phyloP scores from a whole-genome alignment of 1,140 invertebrate genomes.

The Drosophila murphyi region DNA sequence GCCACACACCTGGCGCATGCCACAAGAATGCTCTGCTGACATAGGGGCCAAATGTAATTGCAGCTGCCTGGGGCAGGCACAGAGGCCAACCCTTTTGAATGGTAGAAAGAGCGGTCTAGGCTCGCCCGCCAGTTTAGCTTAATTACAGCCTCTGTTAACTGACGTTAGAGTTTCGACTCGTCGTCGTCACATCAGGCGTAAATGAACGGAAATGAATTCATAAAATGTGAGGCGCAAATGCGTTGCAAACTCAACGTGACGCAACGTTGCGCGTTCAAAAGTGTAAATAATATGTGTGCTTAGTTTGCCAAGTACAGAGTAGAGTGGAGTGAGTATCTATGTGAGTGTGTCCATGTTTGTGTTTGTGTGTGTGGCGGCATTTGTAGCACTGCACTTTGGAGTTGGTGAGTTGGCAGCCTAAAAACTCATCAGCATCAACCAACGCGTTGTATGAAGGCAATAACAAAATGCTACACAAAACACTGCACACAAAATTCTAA shows the following conservation, averaged over 20 bases:
- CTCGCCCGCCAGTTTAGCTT: conserved; percentile 71
- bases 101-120: conserved; percentile 23
- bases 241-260: conserved; percentile 65
- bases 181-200: conserved; percentile 72
- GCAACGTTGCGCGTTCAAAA: conserved; percentile 80
- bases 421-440: conserved; percentile 38
- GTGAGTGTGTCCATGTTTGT: neutral
- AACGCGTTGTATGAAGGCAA: conserved; percentile 59
- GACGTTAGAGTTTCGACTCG: conserved; percentile 17
- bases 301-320: conserved; percentile 52
- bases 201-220: conserved; percentile 82
- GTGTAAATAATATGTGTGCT: conserved; percentile 77
- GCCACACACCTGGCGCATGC: conserved; percentile 10
- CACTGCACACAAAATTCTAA: conserved; percentile 12
- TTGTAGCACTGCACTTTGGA: conserved; percentile 22
- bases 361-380: conserved; percentile 25
- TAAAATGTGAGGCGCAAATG: conserved; percentile 72
- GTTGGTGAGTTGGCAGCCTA: conserved; percentile 38
- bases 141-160: conserved; percentile 71
- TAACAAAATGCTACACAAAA: conserved; percentile 56
- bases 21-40: conserved; percentile 13
- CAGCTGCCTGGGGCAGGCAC: neutral
- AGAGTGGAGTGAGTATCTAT: conserved; percentile 3
- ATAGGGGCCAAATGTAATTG: conserved; percentile 8
- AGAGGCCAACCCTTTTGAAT: conserved; percentile 16